Evolutionary conservation across 2,888 invertebrate genomes (phyloP), one percentile per base, ranked within the genome.

Genomic region (Gandaritis pyraliata): DNA sequence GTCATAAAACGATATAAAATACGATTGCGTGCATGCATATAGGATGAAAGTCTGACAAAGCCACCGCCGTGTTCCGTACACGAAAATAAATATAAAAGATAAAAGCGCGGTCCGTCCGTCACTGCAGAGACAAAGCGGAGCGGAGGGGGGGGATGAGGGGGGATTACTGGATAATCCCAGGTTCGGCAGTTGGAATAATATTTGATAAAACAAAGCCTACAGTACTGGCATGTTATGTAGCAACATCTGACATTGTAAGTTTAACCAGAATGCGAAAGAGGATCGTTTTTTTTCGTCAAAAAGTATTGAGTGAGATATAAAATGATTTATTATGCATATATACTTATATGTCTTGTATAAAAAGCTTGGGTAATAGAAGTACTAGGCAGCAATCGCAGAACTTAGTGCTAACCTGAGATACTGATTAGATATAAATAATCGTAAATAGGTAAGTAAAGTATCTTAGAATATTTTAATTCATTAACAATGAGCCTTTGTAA

Each of bases 181-280:
- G 72, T 75, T 74, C 72, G 73, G 73, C 78, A 77, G 72, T 70
- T 75, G 76, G 71, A 77, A 78, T 77, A 78, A 77, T 72, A 75
- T 77, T 78, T 77, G 76, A 77, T 76, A 76, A 78, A 69, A 75
- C 65, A 68, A 63, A 48, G 58, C 58, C 43, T 29, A 47, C 23
- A n/a, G 29, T 29, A 12, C n/a, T 2, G 48, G 33, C 30, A 13
- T 33, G 15, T 13, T 30, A 8, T 0, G 10, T 10, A 46, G 11
- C n/a, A 30, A n/a, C 29, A 30, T n/a, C 13, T 13, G 47, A 0
- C 5, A 46, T 18, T n/a, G 11, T 3, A 12, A 18, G n/a, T 46
- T 12, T 23, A n/a, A 1, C 3, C 4, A 0, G 46, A 12, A 10
- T 16, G 2, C 10, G 18, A 10, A 45, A 0, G 13, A 16, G 45